Percentiles rank a stretch among this genome's conserved stretches.
Evolutionary conservation across 2,888 invertebrate species (phyloP).

Genomic region (Amiota communis): DNA sequence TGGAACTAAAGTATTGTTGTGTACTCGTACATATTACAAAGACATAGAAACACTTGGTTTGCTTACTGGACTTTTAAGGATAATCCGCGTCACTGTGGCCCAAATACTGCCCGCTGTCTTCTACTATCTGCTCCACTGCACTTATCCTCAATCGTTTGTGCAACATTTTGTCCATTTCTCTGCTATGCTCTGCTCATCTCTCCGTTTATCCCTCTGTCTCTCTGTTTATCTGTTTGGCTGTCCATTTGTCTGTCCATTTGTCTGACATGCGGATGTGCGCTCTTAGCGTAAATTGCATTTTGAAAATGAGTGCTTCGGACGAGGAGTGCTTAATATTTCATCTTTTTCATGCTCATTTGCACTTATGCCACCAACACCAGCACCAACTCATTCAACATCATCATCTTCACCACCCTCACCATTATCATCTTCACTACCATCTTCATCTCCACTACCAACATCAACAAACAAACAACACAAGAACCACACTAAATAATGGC

Average conservation of each 20-base stretch:
- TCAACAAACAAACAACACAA: conserved; percentile 2
- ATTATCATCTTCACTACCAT: too few relatives aligned
- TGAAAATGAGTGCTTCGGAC: conserved; percentile 33
- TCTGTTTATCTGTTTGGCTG: background rate
- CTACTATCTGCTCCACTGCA: too few relatives aligned
- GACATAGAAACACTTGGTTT: too few relatives aligned
- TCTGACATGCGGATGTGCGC: conserved; percentile 17
- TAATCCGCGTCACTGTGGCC: too few relatives aligned
- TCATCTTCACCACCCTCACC: too few relatives aligned
- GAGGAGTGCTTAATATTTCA: conserved; percentile 63
- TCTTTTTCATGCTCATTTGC: conserved; percentile 65
- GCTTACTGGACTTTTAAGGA: too few relatives aligned
- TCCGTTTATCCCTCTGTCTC: background rate
- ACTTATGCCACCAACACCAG: conserved; percentile 42
- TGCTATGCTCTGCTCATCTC: too few relatives aligned
- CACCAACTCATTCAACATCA: background rate
- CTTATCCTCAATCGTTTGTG: too few relatives aligned
- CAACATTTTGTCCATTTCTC: too few relatives aligned
- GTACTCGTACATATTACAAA: too few relatives aligned
- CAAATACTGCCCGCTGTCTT: too few relatives aligned
- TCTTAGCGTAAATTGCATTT: conserved; percentile 31
- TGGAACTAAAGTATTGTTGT: too few relatives aligned
- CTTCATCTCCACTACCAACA: background rate
- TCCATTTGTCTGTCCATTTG: background rate
- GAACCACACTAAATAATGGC: background rate